Conservation (phyloP, 2,113 vertebrate genomes). For the Hyperoodon ampullatus region DNA sequence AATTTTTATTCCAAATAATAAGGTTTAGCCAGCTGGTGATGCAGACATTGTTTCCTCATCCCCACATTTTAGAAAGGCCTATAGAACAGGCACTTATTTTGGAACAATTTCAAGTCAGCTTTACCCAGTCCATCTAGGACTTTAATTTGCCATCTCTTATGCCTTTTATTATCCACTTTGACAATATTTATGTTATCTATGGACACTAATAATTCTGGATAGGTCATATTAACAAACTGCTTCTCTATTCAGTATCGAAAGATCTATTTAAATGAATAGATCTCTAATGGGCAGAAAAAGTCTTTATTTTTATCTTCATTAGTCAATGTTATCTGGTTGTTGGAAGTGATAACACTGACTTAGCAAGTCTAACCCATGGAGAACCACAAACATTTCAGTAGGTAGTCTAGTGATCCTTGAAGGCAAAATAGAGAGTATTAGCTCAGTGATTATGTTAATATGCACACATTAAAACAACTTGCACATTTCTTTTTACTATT, state of each 20-base stretch:
- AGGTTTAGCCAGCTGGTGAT: background rate
- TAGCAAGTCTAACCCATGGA: background rate
- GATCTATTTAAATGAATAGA: background rate
- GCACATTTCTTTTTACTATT: background rate
- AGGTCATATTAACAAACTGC: background rate
- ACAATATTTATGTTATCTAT: background rate
- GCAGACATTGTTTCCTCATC: background rate
- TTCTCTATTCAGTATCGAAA: background rate
- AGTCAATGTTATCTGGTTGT: background rate
- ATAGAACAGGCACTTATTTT: background rate
- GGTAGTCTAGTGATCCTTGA: background rate
- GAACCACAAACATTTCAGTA: background rate
- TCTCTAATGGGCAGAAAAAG: background rate
- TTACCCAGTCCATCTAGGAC: background rate
- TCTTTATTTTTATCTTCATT: background rate
- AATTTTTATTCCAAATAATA: background rate
- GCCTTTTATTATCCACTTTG: background rate
- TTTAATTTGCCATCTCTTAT: background rate
- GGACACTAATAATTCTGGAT: background rate
- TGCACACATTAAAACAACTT: background rate
- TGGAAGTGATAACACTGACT: background rate
- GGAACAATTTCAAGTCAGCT: background rate
- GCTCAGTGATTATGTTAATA: background rate
- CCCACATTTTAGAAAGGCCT: background rate
- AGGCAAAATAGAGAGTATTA: background rate